Evolutionary conservation across 2,888 invertebrate genomes (phyloP).

Genomic region (Drosophila austrosaltans): DNA sequence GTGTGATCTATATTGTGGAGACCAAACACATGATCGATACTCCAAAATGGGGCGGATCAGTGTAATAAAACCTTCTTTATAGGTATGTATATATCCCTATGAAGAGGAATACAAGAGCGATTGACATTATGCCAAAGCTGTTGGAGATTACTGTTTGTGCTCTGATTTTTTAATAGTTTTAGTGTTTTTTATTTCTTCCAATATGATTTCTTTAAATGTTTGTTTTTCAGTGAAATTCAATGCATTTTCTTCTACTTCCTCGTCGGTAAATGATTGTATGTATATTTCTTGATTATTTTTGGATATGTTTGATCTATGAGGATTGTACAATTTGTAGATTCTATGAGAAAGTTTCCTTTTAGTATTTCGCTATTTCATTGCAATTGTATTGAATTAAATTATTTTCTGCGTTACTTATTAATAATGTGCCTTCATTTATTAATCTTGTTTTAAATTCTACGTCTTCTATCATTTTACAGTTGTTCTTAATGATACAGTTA

Average conservation of each 20-base stretch:
- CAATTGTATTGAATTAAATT: background rate
- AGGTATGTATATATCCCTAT: background rate
- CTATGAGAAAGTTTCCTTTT: background rate
- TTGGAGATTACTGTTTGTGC: background rate
- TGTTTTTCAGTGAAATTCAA: background rate
- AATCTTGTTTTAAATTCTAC: background rate
- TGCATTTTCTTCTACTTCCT: background rate
- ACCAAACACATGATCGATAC: no score
- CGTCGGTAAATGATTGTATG: background rate
- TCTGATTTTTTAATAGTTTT: background rate
- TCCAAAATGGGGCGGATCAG: no score
- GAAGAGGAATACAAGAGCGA: background rate
- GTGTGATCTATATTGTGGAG: no score
- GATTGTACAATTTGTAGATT: background rate
- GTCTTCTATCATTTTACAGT: slow-evolving; percentile 1
- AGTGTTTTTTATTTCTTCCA: background rate
- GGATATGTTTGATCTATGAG: background rate
- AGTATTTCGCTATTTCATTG: background rate
- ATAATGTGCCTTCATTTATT: background rate
- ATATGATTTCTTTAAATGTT: background rate
- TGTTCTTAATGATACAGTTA: background rate
- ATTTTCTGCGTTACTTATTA: background rate
- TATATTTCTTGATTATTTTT: background rate
- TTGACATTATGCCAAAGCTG: background rate
- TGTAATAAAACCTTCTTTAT: background rate